Evolutionary conservation across 1,140 invertebrate species (phyloP).

Genomic region (Drosophila rhopaloa): DNA sequence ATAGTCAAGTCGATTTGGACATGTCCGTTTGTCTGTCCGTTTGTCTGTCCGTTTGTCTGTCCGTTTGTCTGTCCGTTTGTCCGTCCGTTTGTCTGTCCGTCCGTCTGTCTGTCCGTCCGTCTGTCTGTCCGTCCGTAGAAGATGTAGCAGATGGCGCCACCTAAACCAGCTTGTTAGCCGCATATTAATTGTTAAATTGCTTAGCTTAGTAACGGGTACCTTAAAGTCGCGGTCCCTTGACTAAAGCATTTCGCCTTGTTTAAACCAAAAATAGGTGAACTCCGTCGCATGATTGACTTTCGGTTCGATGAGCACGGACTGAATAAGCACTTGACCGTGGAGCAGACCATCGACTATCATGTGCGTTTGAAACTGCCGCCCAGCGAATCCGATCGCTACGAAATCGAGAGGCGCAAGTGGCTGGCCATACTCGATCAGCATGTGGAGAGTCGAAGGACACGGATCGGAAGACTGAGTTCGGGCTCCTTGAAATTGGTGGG

Average conservation of each 20-base stretch:
- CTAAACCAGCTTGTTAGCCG: too few species aligned
- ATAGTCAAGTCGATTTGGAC: too few species aligned
- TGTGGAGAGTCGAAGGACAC: constrained; percentile 4
- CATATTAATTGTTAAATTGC: too few species aligned
- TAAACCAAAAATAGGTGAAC: background rate
- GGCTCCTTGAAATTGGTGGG: constrained; percentile 50
- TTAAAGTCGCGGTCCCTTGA: too few species aligned
- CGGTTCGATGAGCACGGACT: constrained; percentile 58
- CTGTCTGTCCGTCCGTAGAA: too few species aligned
- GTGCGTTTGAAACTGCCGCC: constrained; percentile 36
- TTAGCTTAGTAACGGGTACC: too few species aligned
- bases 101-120: too few species aligned
- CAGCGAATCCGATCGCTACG: constrained; percentile 9
- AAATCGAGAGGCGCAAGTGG: constrained; percentile 60
- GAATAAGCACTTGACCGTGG: constrained; percentile 44
- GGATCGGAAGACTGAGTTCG: constrained; percentile 26
- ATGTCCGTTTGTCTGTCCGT: too few species aligned
- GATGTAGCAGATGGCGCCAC: too few species aligned
- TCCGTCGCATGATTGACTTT: constrained; percentile 42
- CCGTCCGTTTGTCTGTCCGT: too few species aligned
- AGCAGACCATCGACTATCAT: constrained; percentile 71
- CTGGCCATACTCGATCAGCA: constrained; percentile 40
- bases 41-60: too few species aligned
- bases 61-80: too few species aligned
- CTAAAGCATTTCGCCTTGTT: background rate